Conservation (phyloP, 2,888 invertebrate species). For the Xestia c-nigrum region DNA sequence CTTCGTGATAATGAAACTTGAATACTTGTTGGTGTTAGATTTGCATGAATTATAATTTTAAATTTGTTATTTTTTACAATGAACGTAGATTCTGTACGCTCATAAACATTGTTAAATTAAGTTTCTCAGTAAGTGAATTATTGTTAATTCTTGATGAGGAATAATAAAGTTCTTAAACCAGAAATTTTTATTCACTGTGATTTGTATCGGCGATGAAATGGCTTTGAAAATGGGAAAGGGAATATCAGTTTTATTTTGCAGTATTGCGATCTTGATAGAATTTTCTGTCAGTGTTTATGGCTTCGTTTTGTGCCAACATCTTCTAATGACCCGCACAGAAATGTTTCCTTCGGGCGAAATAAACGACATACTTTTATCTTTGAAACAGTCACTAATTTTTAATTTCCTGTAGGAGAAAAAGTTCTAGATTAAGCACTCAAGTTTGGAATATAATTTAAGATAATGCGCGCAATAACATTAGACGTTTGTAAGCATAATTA, state of each 20-base stretch:
- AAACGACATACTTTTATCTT: slow-evolving; percentile 7
- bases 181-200: slow-evolving; percentile 6
- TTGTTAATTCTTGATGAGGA: no score
- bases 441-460: slow-evolving; percentile 21
- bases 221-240: not conserved
- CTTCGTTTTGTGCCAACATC: slow-evolving; percentile 22
- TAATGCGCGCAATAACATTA: slow-evolving; percentile 34
- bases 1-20: slow-evolving; percentile 42
- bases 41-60: slow-evolving; percentile 25
- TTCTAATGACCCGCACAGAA: slow-evolving; percentile 26
- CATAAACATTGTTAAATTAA: no score
- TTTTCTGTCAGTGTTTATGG: slow-evolving; percentile 22
- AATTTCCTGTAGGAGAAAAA: not conserved
- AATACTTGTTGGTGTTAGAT: slow-evolving; percentile 30
- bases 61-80: not conserved
- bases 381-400: slow-evolving; percentile 13
- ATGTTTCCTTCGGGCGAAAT: slow-evolving; percentile 12
- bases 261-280: slow-evolving; percentile 10
- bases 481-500: slow-evolving; percentile 25
- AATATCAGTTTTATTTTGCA: slow-evolving; percentile 2
- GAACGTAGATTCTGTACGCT: no score
- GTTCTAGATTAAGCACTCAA: slow-evolving; percentile 25
- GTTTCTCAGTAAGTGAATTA: no score
- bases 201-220: not conserved
- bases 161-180: no score